Evolutionary conservation across 2,113 vertebrate genomes (phyloP), one percentile per base, ranked within the genome.

Genomic region (Cyanoliseus patagonus): DNA sequence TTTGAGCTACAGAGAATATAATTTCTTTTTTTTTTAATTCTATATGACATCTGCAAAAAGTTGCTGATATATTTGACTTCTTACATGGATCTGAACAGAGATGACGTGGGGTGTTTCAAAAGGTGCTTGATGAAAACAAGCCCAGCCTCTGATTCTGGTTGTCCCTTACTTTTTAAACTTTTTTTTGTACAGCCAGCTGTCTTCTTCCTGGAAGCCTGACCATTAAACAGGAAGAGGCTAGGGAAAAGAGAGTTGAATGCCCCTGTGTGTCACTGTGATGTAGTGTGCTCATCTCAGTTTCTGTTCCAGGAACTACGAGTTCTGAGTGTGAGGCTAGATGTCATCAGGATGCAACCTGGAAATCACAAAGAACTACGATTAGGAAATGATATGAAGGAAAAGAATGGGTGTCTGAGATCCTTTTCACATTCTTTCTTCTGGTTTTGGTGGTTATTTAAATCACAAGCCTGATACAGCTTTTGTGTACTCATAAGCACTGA

Each of bases 251-350:
- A 7, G 5, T 53, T 2, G 8, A 59, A 59, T 19, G 11, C 8
- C 28, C 11, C 68, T 39, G 9, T 17, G 11, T n/a, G 7, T 46
- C 25, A 41, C 25, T 3, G 4, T 57, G 19, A 33, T 23, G 10
- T 14, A 12, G 3, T 31, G 4, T 24, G 37, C 76, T 85, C 46
- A 73, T 15, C 25, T 55, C 17, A 18, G 1, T 1, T 35, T 57
- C 31, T 2, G 13, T 72, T 83, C 33, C 9, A 6, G 57, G 17
- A 81, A 22, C 23, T 73, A 37, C 0, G 0, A 76, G 24, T 28
- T 52, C 19, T 37, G 33, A 83, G 16, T 27, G 30, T 19, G 10
- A 64, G 6, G 28, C 28, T 62, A 51, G 35, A 16, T 41, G 13
- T 78, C 7, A 1, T 67, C 46, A 57, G 49, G 22, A n/a, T 46